Conservation (phyloP, 2,888 invertebrate species). For the Thecocarcelia acutangulata region DNA sequence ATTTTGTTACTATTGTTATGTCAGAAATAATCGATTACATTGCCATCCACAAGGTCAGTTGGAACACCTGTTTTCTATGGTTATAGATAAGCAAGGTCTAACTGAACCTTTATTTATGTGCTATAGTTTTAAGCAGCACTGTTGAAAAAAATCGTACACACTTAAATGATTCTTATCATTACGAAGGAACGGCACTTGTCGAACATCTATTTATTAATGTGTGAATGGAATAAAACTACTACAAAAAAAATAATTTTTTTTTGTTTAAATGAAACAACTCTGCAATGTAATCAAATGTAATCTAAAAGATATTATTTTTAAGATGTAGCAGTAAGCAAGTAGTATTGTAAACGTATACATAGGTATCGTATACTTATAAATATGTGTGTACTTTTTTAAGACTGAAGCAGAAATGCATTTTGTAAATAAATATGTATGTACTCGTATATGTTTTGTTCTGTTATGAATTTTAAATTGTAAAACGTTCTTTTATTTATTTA, state of each 20-base stretch:
- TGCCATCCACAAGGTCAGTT: too few relatives aligned
- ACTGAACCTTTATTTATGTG: too few relatives aligned
- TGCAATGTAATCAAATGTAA: background rate
- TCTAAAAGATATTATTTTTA: conserved; percentile 1
- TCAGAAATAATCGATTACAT: too few relatives aligned
- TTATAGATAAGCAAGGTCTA: too few relatives aligned
- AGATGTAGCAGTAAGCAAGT: background rate
- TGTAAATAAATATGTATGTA: too few relatives aligned
- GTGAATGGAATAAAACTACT: conserved; percentile 26
- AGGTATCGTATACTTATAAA: background rate
- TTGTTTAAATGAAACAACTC: conserved; percentile 30
- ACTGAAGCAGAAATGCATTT: background rate
- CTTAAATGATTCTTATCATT: conserved; percentile 49
- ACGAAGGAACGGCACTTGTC: conserved; percentile 37
- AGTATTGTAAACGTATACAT: background rate
- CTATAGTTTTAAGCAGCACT: conserved; percentile 9
- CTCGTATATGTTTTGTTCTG: background rate
- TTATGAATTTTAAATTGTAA: conserved; percentile 5
- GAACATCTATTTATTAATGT: conserved; percentile 38
- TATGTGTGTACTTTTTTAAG: too few relatives aligned
- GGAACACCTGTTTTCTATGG: too few relatives aligned
- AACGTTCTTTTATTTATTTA: too few relatives aligned
- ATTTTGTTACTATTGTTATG: too few relatives aligned
- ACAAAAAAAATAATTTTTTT: conserved; percentile 4
- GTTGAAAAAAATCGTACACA: background rate